Percentiles rank a stretch among this genome's conserved stretches.
phyloP scores from a whole-genome alignment of 2,113 vertebrate species.

The Nibea coibor region DNA sequence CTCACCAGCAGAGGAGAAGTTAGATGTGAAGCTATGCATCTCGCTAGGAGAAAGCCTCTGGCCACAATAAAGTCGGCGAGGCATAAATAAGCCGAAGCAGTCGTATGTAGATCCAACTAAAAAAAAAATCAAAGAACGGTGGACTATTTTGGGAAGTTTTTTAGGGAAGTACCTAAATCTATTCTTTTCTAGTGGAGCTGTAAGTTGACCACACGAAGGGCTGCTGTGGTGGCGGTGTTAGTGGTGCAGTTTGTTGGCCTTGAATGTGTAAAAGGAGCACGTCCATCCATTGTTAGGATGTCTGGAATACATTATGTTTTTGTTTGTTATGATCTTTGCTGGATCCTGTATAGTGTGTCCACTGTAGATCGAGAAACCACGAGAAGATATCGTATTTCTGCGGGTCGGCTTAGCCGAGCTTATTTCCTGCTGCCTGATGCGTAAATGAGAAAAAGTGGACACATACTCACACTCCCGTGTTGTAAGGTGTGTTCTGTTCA shows the following conservation, averaged over 20 bases:
- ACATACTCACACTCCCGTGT: neutral
- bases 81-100: constrained; percentile 25
- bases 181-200: constrained; percentile 26
- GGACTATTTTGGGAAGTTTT: constrained; percentile 49
- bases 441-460: neutral
- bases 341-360: neutral
- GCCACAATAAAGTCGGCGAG: constrained; percentile 49
- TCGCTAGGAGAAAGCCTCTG: constrained; percentile 36
- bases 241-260: constrained; percentile 2
- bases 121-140: constrained; percentile 36
- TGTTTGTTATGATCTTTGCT: neutral
- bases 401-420: neutral
- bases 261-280: constrained; percentile 13
- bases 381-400: neutral
- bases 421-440: neutral
- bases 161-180: constrained; percentile 27
- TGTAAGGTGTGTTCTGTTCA: neutral
- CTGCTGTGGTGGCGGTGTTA: neutral
- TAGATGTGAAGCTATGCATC: constrained; percentile 29
- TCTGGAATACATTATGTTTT: neutral
- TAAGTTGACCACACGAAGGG: neutral
- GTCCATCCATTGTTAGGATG: neutral
- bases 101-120: constrained; percentile 33
- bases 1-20: constrained; percentile 36
- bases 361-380: neutral